phyloP scores from a whole-genome alignment of 2,888 invertebrate genomes.

The Pristionchus entomophagus region DNA sequence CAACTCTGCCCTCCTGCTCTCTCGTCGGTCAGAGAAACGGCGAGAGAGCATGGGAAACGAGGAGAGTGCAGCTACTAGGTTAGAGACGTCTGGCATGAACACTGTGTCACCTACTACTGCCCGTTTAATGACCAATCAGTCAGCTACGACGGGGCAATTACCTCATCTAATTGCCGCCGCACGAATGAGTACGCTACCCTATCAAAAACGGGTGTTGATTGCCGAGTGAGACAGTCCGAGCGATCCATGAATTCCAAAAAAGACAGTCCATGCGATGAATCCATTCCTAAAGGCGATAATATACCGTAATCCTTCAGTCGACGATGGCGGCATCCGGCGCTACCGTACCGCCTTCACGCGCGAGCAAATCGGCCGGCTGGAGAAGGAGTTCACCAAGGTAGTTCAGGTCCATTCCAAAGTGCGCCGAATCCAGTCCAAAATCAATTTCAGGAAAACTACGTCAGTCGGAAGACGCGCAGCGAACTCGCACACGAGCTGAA shows the following conservation, averaged over 20 bases:
- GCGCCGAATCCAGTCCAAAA: no score
- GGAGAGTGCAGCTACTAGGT: no score
- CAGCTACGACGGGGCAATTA: not conserved
- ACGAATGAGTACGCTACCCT: not conserved
- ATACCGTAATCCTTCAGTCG: conserved; percentile 33
- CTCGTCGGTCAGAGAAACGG: no score
- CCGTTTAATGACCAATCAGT: conserved; percentile 24
- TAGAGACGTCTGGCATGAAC: conserved; percentile 3
- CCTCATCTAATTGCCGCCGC: not conserved
- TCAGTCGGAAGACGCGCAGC: conserved; percentile 92
- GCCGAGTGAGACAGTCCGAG: not conserved
- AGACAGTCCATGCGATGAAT: not conserved
- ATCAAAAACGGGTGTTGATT: not conserved
- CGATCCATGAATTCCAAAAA: not conserved
- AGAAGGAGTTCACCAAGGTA: conserved; percentile 91
- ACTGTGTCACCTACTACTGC: not conserved
- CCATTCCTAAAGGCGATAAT: no score
- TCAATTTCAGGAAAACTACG: conserved; percentile 87
- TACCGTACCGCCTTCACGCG: conserved; percentile 97
- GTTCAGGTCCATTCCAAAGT: not conserved
- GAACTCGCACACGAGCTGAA: conserved; percentile 93
- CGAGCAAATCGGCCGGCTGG: conserved; percentile 91
- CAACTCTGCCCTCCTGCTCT: no score
- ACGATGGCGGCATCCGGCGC: conserved; percentile 80
- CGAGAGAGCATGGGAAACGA: no score